Evolutionary conservation across 1,140 invertebrate species (phyloP).

Genomic region (Amyelois transitella): DNA sequence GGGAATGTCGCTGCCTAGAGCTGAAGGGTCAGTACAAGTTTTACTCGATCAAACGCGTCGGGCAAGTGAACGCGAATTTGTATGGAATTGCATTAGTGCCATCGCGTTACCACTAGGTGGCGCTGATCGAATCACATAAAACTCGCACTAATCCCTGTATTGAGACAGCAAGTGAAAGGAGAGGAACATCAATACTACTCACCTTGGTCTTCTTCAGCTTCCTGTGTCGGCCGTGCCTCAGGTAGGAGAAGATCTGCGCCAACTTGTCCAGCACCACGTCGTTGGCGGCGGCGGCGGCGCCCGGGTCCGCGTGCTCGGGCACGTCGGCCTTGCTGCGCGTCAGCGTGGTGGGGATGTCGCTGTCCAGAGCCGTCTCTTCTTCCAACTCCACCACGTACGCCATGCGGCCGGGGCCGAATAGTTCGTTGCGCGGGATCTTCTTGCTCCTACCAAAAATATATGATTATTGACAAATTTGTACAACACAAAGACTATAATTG

Average conservation of each 20-base stretch:
- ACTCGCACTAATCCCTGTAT: too few relatives aligned
- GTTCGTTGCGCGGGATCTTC: constrained; percentile 88
- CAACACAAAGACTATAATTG: neutral
- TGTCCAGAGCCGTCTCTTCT: constrained; percentile 89
- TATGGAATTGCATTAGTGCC: too few relatives aligned
- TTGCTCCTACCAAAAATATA: constrained; percentile 42
- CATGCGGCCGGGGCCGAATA: constrained; percentile 98
- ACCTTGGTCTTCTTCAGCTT: constrained; percentile 86
- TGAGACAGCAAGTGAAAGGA: too few relatives aligned
- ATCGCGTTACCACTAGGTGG: too few relatives aligned
- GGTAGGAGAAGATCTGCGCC: constrained; percentile 96
- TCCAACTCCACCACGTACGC: constrained; percentile 97
- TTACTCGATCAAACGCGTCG: too few relatives aligned
- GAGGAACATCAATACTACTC: neutral
- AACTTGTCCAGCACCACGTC: constrained; percentile 98
- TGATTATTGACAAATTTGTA: neutral
- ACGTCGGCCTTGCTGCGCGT: constrained; percentile 97
- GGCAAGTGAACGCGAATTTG: too few relatives aligned
- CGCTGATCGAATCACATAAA: too few relatives aligned
- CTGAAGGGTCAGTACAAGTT: too few relatives aligned
- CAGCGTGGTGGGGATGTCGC: constrained; percentile 96
- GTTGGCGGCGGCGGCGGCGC: constrained; percentile 91
- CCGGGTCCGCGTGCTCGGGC: constrained; percentile 78
- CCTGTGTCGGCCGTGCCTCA: constrained; percentile 88
- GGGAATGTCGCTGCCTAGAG: too few relatives aligned